phyloP scores from a whole-genome alignment of 2,797 vertebrate genomes.

The Decapterus maruadsi region DNA sequence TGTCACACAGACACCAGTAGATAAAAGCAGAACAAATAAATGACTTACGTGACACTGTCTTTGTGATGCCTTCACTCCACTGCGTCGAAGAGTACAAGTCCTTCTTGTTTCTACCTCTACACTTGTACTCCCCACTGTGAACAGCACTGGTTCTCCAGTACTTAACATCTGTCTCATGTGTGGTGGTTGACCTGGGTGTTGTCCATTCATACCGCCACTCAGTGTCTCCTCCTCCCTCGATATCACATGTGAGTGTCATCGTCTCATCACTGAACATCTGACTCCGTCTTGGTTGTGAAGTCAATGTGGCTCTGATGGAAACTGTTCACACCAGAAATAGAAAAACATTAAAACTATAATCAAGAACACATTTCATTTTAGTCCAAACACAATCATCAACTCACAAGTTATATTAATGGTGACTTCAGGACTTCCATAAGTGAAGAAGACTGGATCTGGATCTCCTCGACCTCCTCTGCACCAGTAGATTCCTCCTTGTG shows the following conservation, averaged over 20 bases:
- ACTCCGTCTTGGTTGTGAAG: too few relatives aligned
- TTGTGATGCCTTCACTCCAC: slow-evolving; percentile 15
- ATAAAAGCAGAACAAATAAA: too few relatives aligned
- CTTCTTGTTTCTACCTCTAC: background rate
- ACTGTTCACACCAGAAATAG: background rate
- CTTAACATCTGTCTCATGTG: too few relatives aligned
- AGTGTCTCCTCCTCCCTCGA: slow-evolving; percentile 7
- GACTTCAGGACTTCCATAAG: background rate
- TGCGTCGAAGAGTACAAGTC: background rate
- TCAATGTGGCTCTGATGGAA: too few relatives aligned
- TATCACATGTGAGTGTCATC: slow-evolving; percentile 49
- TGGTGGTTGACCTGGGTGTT: background rate
- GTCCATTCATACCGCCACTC: slow-evolving; percentile 2
- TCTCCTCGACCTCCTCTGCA: too few relatives aligned
- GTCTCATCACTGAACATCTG: slow-evolving; percentile 26
- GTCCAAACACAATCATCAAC: background rate
- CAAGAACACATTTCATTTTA: background rate
- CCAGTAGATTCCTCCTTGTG: too few relatives aligned
- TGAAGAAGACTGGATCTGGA: too few relatives aligned
- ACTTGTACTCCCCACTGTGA: slow-evolving; percentile 20
- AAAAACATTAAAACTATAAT: background rate
- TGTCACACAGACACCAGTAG: too few relatives aligned
- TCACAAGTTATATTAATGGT: slow-evolving; percentile 12
- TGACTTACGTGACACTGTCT: background rate
- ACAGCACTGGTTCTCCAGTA: too few relatives aligned